Evolutionary conservation across 2,797 vertebrate genomes (phyloP), one percentile per base, ranked within the genome.

Genomic region (Manis pentadactyla): DNA sequence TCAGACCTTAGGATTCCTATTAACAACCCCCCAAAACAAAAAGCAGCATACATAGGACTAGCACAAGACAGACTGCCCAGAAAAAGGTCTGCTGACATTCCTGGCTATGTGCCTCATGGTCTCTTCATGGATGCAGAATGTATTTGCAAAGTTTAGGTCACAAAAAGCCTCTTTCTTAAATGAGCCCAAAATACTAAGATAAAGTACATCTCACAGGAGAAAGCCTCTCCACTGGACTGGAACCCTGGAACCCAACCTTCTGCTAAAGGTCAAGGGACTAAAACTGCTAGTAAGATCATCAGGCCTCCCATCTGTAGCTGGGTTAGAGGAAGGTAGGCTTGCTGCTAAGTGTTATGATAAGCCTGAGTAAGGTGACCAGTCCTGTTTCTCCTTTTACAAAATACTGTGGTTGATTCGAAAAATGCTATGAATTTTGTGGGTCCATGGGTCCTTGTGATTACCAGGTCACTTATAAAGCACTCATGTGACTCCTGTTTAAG

Each of bases 191-290:
- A 69, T 55, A 91, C 37, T 57, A 93, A 90, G 46, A 88, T 13
- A 69, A 87, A 57, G 61, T 73, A 39, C 27, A 78, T 51, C 66
- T 90, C 71, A 82, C 23, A 82, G 85, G 23, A 91, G 42, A 93
- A 95, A 92, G 68, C 25, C 29, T 96, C 55, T 83, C 42, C 27
- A 63, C 8, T 74, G 31, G 12, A 68, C 12, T 59, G 74, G 57
- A 96, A 79, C 63, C 74, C 12, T 59, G 74, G 57, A 96, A 79
- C 63, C 74, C 68, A 95, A 63, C 42, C 90, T 96, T 85, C 66
- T 83, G 51, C 87, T 78, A 95, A 95, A 96, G 90, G 94, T 92
- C 92, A 96, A 92, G 68, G 69, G 46, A 74, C 71, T n/a, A 64
- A 75, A 96, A 71, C 49, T 69, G 77, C 79, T 63, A 87, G 8